Evolutionary conservation across 1,140 invertebrate genomes (phyloP), one percentile per base, ranked within the genome.

Genomic region (Lasioglossum baleicum): DNA sequence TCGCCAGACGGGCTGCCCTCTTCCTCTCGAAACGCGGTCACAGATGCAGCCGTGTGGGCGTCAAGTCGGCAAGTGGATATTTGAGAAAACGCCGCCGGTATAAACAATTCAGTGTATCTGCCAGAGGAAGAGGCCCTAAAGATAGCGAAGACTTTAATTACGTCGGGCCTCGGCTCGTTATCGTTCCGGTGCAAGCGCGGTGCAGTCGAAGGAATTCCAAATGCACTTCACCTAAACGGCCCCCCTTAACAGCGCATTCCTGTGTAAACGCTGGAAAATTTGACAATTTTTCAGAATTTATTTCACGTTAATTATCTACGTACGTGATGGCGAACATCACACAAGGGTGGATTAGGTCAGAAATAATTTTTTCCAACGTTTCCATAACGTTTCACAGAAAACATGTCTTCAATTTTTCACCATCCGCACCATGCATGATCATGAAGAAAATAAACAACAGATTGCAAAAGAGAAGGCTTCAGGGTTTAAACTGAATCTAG

Each of bases 71-170:
- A 80, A 80, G 78, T 80, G 53, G 42, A 48, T 66, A 74, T 80
- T 77, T 77, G 67, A 70, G 75, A 63, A 77, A 77, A 77, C 67
- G 7, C 26, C 4, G 35, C 44, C 15, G 26, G 48, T 17, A 65
- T 56, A 65, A 71, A 78, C 35, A 48, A 56, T 61, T 56, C 48
- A 31, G 69, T 56, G 44, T 65, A 56, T 65, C 60, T 22, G 48
- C 10, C 48, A 17, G n/a, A 53, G 70, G 61, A 77, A 71, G 56
- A 40, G 75, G 56, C n/a, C 64, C 64, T 31, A 70, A 76, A 69
- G 67, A 61, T 70, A 77, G 56, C 35, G 31, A 51, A 51, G 75
- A 70, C 61, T 64, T 79, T 79, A 79, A 72, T 79, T 79, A 73
- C 48, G 13, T 35, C 26, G 31, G n/a, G 15, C 26, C 26, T 17